phyloP scores from a whole-genome alignment of 2,113 vertebrate species.

The Syrmaticus mikado region DNA sequence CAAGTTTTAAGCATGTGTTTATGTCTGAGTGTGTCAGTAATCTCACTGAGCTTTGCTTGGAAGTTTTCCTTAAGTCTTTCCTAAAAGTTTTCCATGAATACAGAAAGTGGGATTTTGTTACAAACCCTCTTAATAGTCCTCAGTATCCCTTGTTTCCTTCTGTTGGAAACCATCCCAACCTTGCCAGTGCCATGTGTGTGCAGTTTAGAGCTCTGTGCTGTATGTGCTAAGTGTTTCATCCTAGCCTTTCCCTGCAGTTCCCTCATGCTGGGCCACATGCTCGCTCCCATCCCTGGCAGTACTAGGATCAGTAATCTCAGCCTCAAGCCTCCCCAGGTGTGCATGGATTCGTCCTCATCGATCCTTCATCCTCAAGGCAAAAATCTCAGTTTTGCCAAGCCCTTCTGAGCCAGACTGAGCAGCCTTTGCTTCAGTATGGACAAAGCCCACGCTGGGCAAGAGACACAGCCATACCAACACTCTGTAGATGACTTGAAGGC shows the following conservation, averaged over 20 bases:
- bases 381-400: neutral
- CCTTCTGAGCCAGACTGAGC: neutral
- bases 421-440: neutral
- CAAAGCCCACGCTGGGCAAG: accelerated
- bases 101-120: neutral
- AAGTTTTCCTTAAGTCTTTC: slow-evolving; percentile 7
- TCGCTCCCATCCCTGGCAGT: neutral
- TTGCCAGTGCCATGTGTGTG: accelerated
- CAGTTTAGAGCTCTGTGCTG: neutral
- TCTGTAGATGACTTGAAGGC: neutral
- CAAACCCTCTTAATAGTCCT: too few species aligned
- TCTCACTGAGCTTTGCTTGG: neutral
- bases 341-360: neutral
- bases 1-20: neutral
- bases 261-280: neutral
- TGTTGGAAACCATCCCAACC: accelerated
- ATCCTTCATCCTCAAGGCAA: neutral
- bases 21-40: neutral
- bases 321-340: neutral
- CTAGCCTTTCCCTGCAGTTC: neutral
- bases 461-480: neutral
- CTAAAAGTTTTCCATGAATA: neutral
- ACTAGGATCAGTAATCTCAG: neutral
- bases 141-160: neutral
- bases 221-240: neutral